These are phyloP conservation scores for Zosterops lateralis DNA, from an alignment of 2,113 vertebrate genomes.

Conservation along the genomic window DNA sequence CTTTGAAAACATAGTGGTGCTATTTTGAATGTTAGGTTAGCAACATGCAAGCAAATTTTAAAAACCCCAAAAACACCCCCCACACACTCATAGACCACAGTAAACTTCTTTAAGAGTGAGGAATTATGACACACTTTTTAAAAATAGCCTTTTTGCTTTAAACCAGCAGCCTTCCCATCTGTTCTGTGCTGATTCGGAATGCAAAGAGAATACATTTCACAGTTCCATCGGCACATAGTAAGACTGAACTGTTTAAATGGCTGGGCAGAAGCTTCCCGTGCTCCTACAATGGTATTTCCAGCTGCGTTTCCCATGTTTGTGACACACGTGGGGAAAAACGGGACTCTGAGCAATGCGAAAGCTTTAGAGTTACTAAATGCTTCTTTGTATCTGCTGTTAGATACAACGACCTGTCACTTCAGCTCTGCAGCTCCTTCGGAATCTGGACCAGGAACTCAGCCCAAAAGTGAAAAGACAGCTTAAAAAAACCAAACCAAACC, in stretches of 20 bases:
- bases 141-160: conserved; percentile 2
- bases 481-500: not conserved
- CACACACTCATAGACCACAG: not conserved
- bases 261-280: not conserved
- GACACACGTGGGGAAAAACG: not conserved
- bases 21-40: not conserved
- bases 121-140: not conserved
- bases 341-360: not conserved
- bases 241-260: not conserved
- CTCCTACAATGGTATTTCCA: not conserved
- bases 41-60: not conserved
- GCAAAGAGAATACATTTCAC: conserved; percentile 7
- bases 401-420: not conserved
- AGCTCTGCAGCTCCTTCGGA: not conserved
- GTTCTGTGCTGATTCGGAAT: conserved; percentile 1
- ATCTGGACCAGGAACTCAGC: rapidly evolving
- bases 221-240: not conserved
- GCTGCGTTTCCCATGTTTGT: not conserved
- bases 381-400: not conserved
- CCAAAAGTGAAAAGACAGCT: not conserved
- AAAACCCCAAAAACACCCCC: not conserved
- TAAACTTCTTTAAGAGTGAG: conserved; percentile 7
- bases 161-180: conserved; percentile 42
- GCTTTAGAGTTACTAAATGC: not conserved
- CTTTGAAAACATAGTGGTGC: not conserved